Evolutionary conservation across 1,140 invertebrate genomes (phyloP).

Genomic region (Chelonus insularis): DNA sequence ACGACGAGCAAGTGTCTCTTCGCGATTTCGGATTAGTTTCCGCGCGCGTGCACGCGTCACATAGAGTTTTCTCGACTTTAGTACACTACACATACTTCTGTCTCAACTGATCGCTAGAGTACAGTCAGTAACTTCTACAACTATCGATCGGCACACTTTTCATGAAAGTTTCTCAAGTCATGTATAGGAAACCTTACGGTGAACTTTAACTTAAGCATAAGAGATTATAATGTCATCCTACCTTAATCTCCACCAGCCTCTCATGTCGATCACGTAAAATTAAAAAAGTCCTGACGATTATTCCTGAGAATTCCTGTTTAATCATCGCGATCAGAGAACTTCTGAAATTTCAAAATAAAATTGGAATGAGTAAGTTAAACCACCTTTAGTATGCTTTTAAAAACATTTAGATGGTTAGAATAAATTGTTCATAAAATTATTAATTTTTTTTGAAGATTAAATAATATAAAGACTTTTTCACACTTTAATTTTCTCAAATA

Average conservation of each 20-base stretch:
- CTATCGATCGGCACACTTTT: conserved; percentile 18
- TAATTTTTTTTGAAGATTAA: too few relatives aligned
- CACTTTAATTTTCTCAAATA: too few relatives aligned
- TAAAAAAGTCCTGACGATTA: background rate
- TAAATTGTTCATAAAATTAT: too few relatives aligned
- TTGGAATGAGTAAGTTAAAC: too few relatives aligned
- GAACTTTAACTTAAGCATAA: background rate
- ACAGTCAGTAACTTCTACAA: background rate
- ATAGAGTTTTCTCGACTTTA: background rate
- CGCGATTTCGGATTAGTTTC: background rate
- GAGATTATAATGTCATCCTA: background rate
- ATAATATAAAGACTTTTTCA: too few relatives aligned
- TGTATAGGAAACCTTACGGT: background rate
- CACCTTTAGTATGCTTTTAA: too few relatives aligned
- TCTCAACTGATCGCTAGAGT: too few relatives aligned
- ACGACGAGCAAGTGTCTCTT: background rate
- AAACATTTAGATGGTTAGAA: too few relatives aligned
- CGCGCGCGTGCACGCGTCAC: background rate
- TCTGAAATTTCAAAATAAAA: too few relatives aligned
- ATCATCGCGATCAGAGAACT: too few relatives aligned
- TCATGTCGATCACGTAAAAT: background rate
- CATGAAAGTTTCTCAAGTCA: background rate
- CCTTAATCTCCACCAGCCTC: background rate
- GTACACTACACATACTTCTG: too few relatives aligned
- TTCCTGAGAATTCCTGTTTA: background rate